A percentile compares a stretch with the other conserved stretches of the same genome.
phyloP scores from a whole-genome alignment of 2,113 vertebrate species.

The Eublepharis macularius region DNA sequence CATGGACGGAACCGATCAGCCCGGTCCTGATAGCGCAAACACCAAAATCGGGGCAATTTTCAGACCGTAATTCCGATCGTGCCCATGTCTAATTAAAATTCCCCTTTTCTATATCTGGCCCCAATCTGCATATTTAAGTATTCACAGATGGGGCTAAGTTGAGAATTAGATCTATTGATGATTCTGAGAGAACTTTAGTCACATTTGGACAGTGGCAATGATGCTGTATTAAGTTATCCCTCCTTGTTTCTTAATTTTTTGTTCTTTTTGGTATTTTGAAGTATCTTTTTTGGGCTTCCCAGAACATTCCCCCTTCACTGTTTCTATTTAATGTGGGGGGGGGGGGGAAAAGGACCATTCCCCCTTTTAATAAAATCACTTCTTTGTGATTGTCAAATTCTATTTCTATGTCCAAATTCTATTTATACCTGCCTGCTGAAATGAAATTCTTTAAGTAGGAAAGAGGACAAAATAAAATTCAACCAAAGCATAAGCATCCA shows the following conservation, averaged over 20 bases:
- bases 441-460: conserved; percentile 10
- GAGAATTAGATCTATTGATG: no score
- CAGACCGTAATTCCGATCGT: no score
- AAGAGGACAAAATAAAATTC: not conserved
- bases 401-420: conserved; percentile 19
- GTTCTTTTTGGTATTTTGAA: not conserved
- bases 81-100: no score
- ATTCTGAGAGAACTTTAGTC: no score
- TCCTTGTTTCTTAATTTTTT: not conserved
- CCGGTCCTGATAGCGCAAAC: no score
- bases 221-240: not conserved
- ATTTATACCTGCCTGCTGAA: not conserved
- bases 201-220: not conserved
- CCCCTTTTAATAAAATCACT: conserved; percentile 1
- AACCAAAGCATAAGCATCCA: not conserved
- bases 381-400: conserved; percentile 8
- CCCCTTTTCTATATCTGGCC: no score
- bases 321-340: conserved; percentile 7
- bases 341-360: not conserved
- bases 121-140: no score
- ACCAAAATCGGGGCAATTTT: no score
- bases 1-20: no score
- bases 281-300: not conserved
- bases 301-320: not conserved
- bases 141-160: no score